Evolutionary conservation across 2,797 vertebrate species (phyloP), one percentile per base, ranked within the genome.

Genomic region (Cheirogaleus major): DNA sequence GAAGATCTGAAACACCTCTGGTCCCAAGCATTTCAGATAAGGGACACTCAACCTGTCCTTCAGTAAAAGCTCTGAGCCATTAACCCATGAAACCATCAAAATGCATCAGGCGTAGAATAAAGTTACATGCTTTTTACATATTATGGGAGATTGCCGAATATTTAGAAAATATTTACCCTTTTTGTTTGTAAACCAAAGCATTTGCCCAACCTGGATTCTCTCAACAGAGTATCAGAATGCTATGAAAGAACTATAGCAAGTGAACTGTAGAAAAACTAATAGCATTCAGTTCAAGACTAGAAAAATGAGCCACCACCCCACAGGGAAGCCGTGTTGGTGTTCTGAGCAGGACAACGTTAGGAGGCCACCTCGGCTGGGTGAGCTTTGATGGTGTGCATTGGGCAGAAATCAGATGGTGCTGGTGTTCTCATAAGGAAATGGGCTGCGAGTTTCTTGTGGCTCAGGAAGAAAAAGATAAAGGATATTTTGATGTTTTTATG

Each of bases 401-500:
- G 57, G 57, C 23, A 25, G 57, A 59, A 59, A 25, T 59, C 57
- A 59, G 57, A 59, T 11, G 73, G 57, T 15, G 63, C 96, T 92
- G 81, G 93, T 84, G 91, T 98, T 98, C 98, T 97, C 93, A 92
- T 70, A 63, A 97, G 85, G 95, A 98, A 96, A 73, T 4, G 78
- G 57, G 96, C 95, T 95, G 91, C 67, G 63, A 96, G 95, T 92
- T 75, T 57, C 76, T 69, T 35, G 3, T 3, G 12, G 35, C 65
- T 80, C 18, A 41, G 90, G 89, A 86, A 98, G 86, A 98, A 96
- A 20, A 32, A 97, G 93, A 93, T 63, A 96, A 81, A 97, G 61
- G 91, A 94, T 89, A 63, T 97, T 98, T 98, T 95, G 97, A 98
- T 98, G 93, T 98, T 98, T 95, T 98, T 97, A 98, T 98, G 97